Evolutionary conservation across 2,888 invertebrate species (phyloP).

Genomic region (Hipparchia sbordonii): DNA sequence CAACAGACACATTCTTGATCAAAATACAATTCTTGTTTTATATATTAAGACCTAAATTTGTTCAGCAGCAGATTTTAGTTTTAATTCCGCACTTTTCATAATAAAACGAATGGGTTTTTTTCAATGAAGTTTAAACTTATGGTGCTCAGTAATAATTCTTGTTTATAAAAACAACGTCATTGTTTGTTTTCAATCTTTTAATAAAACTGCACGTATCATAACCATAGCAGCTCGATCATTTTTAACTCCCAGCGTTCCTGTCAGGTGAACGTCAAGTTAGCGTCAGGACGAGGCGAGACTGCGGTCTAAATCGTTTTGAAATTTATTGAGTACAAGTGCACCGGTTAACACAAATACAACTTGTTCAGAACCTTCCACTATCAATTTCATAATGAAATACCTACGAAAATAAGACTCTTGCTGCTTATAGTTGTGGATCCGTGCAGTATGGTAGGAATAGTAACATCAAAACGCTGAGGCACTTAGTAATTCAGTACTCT

Average conservation of each 20-base stretch:
- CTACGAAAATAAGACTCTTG: background rate
- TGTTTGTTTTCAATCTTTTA: background rate
- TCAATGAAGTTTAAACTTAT: too few relatives aligned
- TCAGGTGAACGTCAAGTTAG: constrained; percentile 68
- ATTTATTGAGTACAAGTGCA: constrained; percentile 65
- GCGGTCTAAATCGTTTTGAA: constrained; percentile 49
- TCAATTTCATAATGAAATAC: constrained; percentile 30
- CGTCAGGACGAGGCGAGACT: constrained; percentile 55
- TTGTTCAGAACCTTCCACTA: constrained; percentile 51
- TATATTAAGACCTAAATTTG: too few relatives aligned
- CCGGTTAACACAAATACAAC: constrained; percentile 46
- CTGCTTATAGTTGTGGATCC: background rate
- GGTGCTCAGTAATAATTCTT: too few relatives aligned
- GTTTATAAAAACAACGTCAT: background rate
- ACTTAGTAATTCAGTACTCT: too few relatives aligned
- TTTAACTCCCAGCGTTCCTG: constrained; percentile 56
- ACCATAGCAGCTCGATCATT: constrained; percentile 56
- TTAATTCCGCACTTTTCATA: too few relatives aligned
- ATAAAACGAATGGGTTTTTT: too few relatives aligned
- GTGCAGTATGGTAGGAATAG: too few relatives aligned
- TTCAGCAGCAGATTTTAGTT: too few relatives aligned
- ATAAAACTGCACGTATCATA: constrained; percentile 53
- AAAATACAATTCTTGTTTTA: too few relatives aligned
- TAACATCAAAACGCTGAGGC: too few relatives aligned
- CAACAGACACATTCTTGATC: too few relatives aligned